Conservation (phyloP, 2,888 invertebrate genomes). For the Drosophila bunnanda region DNA sequence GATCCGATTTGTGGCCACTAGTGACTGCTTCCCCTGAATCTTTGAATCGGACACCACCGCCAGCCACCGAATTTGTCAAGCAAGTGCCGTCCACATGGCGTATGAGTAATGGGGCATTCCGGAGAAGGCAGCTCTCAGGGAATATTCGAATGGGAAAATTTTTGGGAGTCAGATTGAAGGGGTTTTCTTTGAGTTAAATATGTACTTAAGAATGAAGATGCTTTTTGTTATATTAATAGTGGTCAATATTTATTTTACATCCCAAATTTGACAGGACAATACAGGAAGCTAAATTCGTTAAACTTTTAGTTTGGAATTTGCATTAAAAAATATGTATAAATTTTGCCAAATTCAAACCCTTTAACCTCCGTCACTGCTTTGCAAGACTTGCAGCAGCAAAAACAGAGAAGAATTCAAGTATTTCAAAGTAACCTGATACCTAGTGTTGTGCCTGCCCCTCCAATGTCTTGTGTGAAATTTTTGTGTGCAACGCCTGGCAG, state of each 20-base stretch:
- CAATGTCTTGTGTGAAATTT: slow-evolving; percentile 72
- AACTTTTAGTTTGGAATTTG: not conserved
- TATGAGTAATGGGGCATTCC: slow-evolving; percentile 71
- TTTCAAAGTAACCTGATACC: slow-evolving; percentile 71
- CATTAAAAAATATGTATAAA: not conserved
- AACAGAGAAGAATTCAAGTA: slow-evolving; percentile 70
- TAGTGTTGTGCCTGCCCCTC: slow-evolving; percentile 61
- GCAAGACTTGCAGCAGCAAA: slow-evolving; percentile 18
- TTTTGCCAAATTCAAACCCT: not conserved
- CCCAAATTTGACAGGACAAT: not conserved
- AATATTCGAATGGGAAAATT: not conserved
- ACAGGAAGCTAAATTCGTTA: not conserved
- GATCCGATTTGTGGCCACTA: slow-evolving; percentile 25
- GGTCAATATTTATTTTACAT: not conserved
- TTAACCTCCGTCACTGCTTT: slow-evolving; percentile 1
- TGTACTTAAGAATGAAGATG: not conserved
- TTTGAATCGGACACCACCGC: slow-evolving; percentile 25
- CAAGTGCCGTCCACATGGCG: slow-evolving; percentile 62
- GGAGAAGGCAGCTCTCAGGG: slow-evolving; percentile 43
- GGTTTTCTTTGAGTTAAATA: not conserved
- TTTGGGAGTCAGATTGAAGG: not conserved
- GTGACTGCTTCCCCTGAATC: slow-evolving; percentile 26
- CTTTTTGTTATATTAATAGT: not conserved
- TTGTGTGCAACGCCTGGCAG: slow-evolving; percentile 36
- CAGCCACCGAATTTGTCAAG: slow-evolving; percentile 14